phyloP scores from a whole-genome alignment of 92 coral and sea anemone genomes.

The Zoanthus gigantus region DNA sequence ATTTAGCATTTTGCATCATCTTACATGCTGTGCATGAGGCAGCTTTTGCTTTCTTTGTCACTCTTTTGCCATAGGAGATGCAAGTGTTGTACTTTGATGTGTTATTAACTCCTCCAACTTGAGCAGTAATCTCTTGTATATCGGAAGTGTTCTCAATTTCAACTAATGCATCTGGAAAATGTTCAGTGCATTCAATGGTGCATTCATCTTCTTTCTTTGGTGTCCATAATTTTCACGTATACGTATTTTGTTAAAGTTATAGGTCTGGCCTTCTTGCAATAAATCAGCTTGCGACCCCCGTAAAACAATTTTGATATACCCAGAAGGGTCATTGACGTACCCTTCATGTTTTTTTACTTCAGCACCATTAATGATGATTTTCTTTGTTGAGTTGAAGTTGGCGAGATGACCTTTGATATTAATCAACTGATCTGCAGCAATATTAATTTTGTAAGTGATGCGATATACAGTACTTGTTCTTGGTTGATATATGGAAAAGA shows the following conservation, averaged over 20 bases:
- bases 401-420: neutral
- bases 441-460: neutral
- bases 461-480: neutral
- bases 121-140: conserved; percentile 32
- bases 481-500: neutral
- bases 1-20: conserved; percentile 27
- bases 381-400: neutral
- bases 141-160: conserved; percentile 4
- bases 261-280: conserved; percentile 9
- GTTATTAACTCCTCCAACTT: conserved; percentile 12
- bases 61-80: conserved; percentile 1
- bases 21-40: conserved; percentile 31
- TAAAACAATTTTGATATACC: neutral
- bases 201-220: neutral
- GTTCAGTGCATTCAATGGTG: conserved; percentile 11
- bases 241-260: conserved; percentile 30
- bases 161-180: neutral
- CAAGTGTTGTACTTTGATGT: conserved; percentile 10
- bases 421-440: neutral
- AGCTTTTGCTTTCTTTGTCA: conserved; percentile 32
- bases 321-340: neutral
- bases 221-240: conserved; percentile 49
- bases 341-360: neutral
- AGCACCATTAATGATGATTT: neutral
- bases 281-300: neutral